Evolutionary conservation across 2,797 vertebrate genomes (phyloP).

Genomic region (Melanotaenia parkinsoni): DNA sequence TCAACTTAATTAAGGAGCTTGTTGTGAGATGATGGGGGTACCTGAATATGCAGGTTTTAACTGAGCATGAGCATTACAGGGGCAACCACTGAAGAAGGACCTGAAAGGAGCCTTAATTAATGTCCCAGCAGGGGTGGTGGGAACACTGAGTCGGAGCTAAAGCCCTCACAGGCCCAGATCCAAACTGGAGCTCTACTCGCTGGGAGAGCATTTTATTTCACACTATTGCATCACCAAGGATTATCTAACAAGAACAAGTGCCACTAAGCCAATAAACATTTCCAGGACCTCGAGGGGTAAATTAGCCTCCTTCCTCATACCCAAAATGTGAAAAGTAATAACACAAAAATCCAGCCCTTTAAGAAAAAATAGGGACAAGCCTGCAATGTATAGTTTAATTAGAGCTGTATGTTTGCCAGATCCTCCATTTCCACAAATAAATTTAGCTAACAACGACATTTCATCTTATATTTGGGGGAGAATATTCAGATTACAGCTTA

Average conservation of each 20-base stretch:
- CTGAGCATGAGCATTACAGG: slow-evolving; percentile 63
- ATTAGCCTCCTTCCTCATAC: slow-evolving; percentile 78
- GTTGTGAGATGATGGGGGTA: slow-evolving; percentile 73
- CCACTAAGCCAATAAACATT: slow-evolving; percentile 84
- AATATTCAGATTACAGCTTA: slow-evolving; percentile 76
- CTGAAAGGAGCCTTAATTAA: slow-evolving; percentile 83
- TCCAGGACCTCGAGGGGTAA: slow-evolving; percentile 78
- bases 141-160: slow-evolving; percentile 71
- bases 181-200: slow-evolving; percentile 65
- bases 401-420: slow-evolving; percentile 69
- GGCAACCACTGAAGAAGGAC: slow-evolving; percentile 68
- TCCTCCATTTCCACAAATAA: slow-evolving; percentile 54
- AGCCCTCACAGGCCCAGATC: slow-evolving; percentile 69
- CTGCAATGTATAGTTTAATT: slow-evolving; percentile 69
- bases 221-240: slow-evolving; percentile 83
- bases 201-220: slow-evolving; percentile 79
- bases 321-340: slow-evolving; percentile 67
- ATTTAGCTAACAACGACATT: slow-evolving; percentile 70
- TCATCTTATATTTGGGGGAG: slow-evolving; percentile 68
- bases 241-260: slow-evolving; percentile 85
- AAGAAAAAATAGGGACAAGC: slow-evolving; percentile 57
- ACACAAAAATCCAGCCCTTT: slow-evolving; percentile 54
- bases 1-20: slow-evolving; percentile 80
- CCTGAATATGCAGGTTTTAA: slow-evolving; percentile 71
- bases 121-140: slow-evolving; percentile 78